phyloP scores from a whole-genome alignment of 2,797 vertebrate species.

The Ceryle rudis region DNA sequence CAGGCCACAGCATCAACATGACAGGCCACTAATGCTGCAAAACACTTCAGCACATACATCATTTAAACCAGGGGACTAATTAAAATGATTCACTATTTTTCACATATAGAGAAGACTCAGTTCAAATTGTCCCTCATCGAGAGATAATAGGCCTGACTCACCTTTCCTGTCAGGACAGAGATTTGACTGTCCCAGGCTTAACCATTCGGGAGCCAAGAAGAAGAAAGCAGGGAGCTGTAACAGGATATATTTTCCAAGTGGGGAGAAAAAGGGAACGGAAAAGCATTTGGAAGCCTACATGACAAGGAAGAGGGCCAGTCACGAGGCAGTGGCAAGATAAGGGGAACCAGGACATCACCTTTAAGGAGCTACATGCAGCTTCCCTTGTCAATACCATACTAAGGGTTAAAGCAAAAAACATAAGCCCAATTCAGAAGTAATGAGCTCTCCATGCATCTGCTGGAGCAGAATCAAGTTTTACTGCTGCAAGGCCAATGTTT shows the following conservation, averaged over 20 bases:
- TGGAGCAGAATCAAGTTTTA: background rate
- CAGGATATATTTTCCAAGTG: rapidly evolving
- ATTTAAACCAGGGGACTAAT: background rate
- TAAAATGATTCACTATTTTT: background rate
- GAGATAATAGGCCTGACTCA: background rate
- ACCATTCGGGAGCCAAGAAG: background rate
- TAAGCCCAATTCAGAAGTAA: background rate
- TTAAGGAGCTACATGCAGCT: background rate
- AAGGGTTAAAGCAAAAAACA: background rate
- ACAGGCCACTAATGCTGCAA: background rate
- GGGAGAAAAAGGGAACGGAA: background rate
- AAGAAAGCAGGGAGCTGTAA: background rate
- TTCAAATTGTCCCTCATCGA: rapidly evolving
- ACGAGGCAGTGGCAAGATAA: background rate
- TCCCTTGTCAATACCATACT: background rate
- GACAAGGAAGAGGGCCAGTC: background rate
- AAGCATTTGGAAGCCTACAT: background rate
- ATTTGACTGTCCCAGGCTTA: background rate
- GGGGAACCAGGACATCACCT: background rate
- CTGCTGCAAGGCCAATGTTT: background rate
- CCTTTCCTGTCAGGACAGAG: background rate
- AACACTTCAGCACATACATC: background rate
- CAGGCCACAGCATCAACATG: background rate
- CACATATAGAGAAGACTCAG: background rate
- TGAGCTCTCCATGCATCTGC: conserved; percentile 37